phyloP scores from a whole-genome alignment of 1,140 invertebrate species.

The Aleiodes sp. region DNA sequence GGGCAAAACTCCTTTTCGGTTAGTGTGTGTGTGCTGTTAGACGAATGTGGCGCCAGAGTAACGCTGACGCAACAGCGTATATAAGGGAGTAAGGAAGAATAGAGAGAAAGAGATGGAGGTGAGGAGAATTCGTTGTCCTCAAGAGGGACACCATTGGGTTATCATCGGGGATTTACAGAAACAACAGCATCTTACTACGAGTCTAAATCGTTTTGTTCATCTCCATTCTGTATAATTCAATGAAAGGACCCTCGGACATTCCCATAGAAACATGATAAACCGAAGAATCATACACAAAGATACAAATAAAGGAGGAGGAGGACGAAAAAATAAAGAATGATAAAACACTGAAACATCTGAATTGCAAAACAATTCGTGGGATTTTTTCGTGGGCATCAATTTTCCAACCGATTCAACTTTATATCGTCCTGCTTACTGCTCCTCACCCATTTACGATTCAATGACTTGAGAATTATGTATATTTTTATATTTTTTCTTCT shows the following conservation, averaged over 20 bases:
- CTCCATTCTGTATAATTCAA: not conserved
- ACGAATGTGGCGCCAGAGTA: slow-evolving; percentile 55
- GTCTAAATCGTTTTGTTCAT: not conserved
- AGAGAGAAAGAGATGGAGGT: not conserved
- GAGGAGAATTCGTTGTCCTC: not conserved
- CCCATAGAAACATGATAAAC: not conserved
- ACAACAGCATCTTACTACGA: not conserved
- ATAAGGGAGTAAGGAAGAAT: not conserved
- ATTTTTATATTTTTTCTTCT: not conserved
- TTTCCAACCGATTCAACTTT: slow-evolving; percentile 2
- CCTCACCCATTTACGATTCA: slow-evolving; percentile 4
- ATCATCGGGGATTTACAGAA: slow-evolving; percentile 10
- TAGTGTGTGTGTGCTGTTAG: not conserved
- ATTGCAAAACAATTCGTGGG: slow-evolving; percentile 7
- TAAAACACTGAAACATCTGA: not conserved
- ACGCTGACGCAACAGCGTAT: slow-evolving; percentile 51
- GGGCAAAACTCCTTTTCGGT: not conserved
- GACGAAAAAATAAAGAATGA: too few relatives aligned
- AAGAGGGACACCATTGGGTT: not conserved
- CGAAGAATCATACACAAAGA: slow-evolving; percentile 5
- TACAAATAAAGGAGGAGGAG: too few relatives aligned
- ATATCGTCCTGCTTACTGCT: not conserved
- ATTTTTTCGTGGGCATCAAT: not conserved
- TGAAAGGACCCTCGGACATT: not conserved
- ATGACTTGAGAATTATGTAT: slow-evolving; percentile 4